Evolutionary conservation across 2,113 vertebrate genomes (phyloP), one percentile per base, ranked within the genome.

Genomic region (Bettongia penicillata): DNA sequence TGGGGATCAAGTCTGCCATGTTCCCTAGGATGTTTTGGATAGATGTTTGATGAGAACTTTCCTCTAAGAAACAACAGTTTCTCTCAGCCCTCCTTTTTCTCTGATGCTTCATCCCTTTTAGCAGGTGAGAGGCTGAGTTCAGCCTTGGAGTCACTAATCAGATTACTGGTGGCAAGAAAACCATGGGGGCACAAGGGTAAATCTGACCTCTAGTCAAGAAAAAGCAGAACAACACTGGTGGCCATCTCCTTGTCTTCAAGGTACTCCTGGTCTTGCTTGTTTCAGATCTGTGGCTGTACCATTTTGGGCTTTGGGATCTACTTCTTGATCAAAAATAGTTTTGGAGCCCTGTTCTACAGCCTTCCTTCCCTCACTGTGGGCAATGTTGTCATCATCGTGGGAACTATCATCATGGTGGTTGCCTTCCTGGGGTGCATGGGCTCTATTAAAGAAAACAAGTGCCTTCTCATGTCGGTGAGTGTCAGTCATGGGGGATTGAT

Each of bases 341-440:
- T 98, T 19, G 89, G 97, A 0, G 91, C 97, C 0, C 97, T 99
- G 31, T 97, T 98, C n/a, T 98, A 98, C 0, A 95, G 91, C 1
- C 10, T 99, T 51, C 96, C 98, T 47, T 97, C 51, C 11, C 48
- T 99, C 50, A 99, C 98, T 1, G 3, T 98, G 3, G 97, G 98
- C 96, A 99, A 98, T 96, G 90, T 97, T 1, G 98, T 99, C 52
- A 94, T 99, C 97, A 98, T 99, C 90, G 97, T 98, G 7, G 99
- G 99, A 77, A 99, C 99, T 55, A 92, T 99, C 95, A 99, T 99
- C 97, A 99, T 99, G 96, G 99, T 99, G 5, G 97, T 99, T 84
- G 99, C 99, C 93, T 99, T 99, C 97, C 98, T 99, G 93, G 99
- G 99, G 14, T 99, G 99, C 97, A 98, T 99, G 97, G 99, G 99